These are phyloP conservation scores for Plagiodera versicolora DNA, from an alignment of 2,888 invertebrate genomes.

Conservation along the genomic window DNA sequence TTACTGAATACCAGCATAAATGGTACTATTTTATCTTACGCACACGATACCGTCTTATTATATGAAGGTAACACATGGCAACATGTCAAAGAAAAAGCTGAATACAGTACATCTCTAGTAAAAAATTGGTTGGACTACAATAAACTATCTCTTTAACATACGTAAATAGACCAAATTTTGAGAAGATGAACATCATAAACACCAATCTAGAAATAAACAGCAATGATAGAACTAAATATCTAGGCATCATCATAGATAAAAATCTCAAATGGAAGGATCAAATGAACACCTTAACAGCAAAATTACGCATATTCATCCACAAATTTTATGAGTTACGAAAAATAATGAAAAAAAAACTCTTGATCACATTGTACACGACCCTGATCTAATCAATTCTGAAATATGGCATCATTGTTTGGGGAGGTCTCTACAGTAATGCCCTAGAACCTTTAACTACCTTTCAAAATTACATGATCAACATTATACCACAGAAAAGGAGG, in stretches of 20 bases:
- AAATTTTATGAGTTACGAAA: neutral
- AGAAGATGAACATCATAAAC: too few species aligned
- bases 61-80: slow-evolving; percentile 7
- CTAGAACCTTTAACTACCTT: neutral
- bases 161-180: neutral
- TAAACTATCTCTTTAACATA: neutral
- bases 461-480: neutral
- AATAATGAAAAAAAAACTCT: neutral
- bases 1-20: slow-evolving; percentile 1
- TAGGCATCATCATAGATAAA: too few species aligned
- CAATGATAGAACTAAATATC: neutral
- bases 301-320: neutral
- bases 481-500: neutral
- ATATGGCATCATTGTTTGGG: neutral
- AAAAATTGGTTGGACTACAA: neutral
- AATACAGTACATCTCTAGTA: neutral
- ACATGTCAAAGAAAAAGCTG: neutral
- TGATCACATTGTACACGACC: neutral
- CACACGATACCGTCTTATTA: slow-evolving; percentile 11
- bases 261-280: neutral
- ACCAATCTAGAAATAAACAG: neutral
- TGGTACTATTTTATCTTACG: slow-evolving; percentile 6
- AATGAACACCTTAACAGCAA: neutral
- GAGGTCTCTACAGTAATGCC: neutral
- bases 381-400: neutral